Base-by-base conservation (phyloP, 1,140 invertebrate genomes). In the Ceratosolen fusciceps region DNA sequence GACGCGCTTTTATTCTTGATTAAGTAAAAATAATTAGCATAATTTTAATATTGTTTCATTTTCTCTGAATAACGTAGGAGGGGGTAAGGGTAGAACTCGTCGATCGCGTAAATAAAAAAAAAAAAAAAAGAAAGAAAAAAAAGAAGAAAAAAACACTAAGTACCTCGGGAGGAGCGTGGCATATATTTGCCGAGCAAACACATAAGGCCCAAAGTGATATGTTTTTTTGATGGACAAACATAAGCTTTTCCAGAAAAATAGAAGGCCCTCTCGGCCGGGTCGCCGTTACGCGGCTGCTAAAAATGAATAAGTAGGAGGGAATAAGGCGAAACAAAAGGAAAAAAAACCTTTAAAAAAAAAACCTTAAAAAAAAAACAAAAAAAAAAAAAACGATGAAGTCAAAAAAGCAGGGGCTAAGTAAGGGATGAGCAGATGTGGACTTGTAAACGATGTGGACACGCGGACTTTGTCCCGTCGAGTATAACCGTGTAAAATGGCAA, bases 401-500 rank as follows among this genome's bases (percentile, higher is more conserved):
- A 26, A 67, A 54, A 71, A 71, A 31, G 39, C 47, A 52, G 39
- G 60, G 19, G 7, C 21, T n/a, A 65, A 65, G n/a, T n/a, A n/a
- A n/a, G n/a, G n/a, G 19, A 65, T 65, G 67, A 71, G 26, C 68
- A 71, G 68, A 71, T 71, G 68, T 29, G 14, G 29, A 52, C 31
- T 21, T 65, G 37, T 65, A 16, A 65, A n/a, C 24, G 24, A 24
- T 21, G 52, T 9, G 34, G 52, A 24, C 52, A 43, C 58, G 58
- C 60, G 58, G 29, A 39, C 24, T 14, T 19, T 62, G 12, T 34
- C 2, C 60, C 31, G 43, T 67, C 60, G 60, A 67, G 56, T 60
- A 16, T n/a, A 31, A n/a, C 14, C 54, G 34, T 54, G 54, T n/a
- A n/a, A n/a, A n/a, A 10, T 29, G 29, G 2, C 29, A 9, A 14